phyloP scores from a whole-genome alignment of 2,113 vertebrate genomes.

The Zosterops borbonicus region DNA sequence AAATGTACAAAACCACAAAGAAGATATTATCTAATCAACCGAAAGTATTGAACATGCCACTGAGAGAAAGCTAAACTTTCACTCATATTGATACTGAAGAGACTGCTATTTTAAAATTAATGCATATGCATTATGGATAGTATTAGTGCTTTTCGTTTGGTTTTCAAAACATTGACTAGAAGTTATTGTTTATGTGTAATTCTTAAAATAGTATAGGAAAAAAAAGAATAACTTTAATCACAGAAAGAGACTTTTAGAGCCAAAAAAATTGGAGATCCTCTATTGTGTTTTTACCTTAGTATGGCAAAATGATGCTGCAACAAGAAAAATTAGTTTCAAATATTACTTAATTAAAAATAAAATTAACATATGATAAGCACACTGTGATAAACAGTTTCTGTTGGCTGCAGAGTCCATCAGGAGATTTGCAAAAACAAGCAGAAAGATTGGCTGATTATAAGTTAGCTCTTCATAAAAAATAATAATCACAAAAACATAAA shows the following conservation, averaged over 20 bases:
- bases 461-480: not conserved
- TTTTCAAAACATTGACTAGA: not conserved
- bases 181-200: not conserved
- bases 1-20: slow-evolving; percentile 18
- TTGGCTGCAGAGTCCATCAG: not conserved
- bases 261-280: not conserved
- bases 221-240: not conserved
- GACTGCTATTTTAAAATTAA: not conserved
- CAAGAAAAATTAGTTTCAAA: slow-evolving; percentile 21
- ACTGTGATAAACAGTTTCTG: not conserved
- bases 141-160: not conserved
- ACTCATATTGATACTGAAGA: not conserved
- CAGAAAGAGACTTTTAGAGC: not conserved
- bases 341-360: not conserved
- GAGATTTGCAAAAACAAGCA: not conserved
- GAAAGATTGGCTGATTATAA: not conserved
- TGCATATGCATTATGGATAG: not conserved
- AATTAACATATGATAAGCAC: not conserved
- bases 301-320: not conserved
- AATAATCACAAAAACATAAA: not conserved
- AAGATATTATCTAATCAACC: not conserved
- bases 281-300: not conserved
- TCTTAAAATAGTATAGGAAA: not conserved
- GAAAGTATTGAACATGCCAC: not conserved
- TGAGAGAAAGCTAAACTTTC: not conserved